Percentiles rank a stretch among this genome's conserved stretches.
Evolutionary conservation across 2,888 invertebrate species (phyloP).

Genomic region (Lutraria lutraria): DNA sequence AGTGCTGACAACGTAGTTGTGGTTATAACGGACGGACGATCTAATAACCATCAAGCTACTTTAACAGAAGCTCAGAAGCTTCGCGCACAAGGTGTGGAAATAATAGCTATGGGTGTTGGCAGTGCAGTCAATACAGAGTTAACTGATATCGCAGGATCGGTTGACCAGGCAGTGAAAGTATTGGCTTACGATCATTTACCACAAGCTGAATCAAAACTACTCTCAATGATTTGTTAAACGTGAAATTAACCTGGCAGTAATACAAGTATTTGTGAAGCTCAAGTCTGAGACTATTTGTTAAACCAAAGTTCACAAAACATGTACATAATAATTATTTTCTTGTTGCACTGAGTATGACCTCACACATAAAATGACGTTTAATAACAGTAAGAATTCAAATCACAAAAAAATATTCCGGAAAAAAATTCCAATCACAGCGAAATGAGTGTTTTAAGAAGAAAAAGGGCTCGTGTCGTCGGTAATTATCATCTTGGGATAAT

Average conservation of each 20-base stretch:
- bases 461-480: no score
- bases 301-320: no score
- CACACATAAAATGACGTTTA: no score
- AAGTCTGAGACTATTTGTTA: background rate
- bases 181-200: conserved; percentile 22
- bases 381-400: no score
- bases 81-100: conserved; percentile 36
- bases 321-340: no score
- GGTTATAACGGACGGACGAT: conserved; percentile 57
- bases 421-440: no score
- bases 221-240: conserved; percentile 51
- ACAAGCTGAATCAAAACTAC: conserved; percentile 31
- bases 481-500: no score
- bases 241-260: no score
- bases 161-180: conserved; percentile 39
- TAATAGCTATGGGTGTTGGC: conserved; percentile 55
- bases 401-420: no score
- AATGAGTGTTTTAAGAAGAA: no score
- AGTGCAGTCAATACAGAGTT: conserved; percentile 39
- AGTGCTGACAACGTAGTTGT: conserved; percentile 57
- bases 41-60: conserved; percentile 41
- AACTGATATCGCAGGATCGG: conserved; percentile 39
- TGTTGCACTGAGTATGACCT: background rate
- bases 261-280: background rate
- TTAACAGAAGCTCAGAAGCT: conserved; percentile 42